phyloP scores from a whole-genome alignment of 1,140 invertebrate species.

The Drosophila oshimai region DNA sequence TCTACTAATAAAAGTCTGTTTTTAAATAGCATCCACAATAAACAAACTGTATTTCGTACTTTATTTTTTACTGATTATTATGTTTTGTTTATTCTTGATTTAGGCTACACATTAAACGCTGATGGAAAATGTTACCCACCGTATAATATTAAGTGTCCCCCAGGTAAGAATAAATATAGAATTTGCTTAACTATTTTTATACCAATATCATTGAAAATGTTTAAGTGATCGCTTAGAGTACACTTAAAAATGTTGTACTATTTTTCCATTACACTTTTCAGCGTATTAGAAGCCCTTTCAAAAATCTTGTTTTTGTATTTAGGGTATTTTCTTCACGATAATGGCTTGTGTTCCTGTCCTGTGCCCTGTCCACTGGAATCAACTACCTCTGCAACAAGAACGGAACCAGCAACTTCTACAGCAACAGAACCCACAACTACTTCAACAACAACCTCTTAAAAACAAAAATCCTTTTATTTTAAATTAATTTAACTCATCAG shows the following conservation, averaged over 20 bases:
- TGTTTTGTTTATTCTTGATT: neutral
- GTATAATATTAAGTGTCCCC: neutral
- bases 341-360: constrained; percentile 39
- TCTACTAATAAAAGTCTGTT: neutral
- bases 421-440: constrained; percentile 2
- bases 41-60: neutral
- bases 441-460: too few species aligned
- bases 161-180: neutral
- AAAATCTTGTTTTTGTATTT: too few species aligned
- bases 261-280: too few species aligned
- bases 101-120: neutral
- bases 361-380: constrained; percentile 35
- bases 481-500: too few species aligned
- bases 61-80: too few species aligned
- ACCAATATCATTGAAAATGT: neutral
- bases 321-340: constrained; percentile 30
- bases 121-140: constrained; percentile 3
- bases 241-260: too few species aligned
- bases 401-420: neutral
- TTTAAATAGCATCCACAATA: neutral
- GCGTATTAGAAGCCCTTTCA: too few species aligned
- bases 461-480: too few species aligned
- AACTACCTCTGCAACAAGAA: neutral
- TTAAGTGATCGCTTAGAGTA: too few species aligned
- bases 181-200: neutral